Evolutionary conservation across 1,140 invertebrate species (phyloP).

Genomic region (Listronotus oregonensis): DNA sequence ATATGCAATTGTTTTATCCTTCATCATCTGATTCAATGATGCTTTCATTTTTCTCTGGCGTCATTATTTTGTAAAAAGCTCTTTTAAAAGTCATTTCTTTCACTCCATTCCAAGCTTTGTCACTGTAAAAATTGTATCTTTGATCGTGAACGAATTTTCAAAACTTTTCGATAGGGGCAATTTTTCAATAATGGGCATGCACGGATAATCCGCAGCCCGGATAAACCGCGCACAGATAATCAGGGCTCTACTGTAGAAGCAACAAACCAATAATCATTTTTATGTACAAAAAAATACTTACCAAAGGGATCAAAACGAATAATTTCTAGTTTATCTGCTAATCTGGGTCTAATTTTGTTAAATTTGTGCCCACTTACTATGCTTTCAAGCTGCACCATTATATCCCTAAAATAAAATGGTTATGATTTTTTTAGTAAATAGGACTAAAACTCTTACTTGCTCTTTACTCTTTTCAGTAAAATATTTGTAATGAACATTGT

Average conservation of each 20-base stretch:
- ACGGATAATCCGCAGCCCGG: too few species aligned
- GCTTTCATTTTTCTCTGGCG: too few species aligned
- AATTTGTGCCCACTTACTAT: constrained; percentile 74
- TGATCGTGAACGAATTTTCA: too few species aligned
- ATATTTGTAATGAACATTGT: constrained; percentile 52
- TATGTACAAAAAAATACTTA: constrained; percentile 58
- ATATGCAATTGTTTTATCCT: too few species aligned
- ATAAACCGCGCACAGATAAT: too few species aligned
- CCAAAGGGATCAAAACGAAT: constrained; percentile 77
- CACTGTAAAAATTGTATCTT: background rate
- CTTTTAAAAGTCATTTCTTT: too few species aligned
- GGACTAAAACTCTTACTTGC: constrained; percentile 48
- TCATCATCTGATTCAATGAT: too few species aligned
- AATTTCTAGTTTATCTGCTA: constrained; percentile 78
- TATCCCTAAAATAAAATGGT: constrained; percentile 59
- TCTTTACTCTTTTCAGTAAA: constrained; percentile 52
- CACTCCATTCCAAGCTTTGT: background rate
- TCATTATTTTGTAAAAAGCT: too few species aligned
- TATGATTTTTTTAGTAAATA: background rate
- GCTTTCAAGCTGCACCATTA: constrained; percentile 80
- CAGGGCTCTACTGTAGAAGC: too few species aligned
- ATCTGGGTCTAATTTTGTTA: constrained; percentile 67
- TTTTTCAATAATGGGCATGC: too few species aligned
- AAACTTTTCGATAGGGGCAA: too few species aligned
- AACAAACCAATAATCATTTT: background rate